Evolutionary conservation across 2,797 vertebrate species (phyloP).

Genomic region (Eulemur rubriventer): DNA sequence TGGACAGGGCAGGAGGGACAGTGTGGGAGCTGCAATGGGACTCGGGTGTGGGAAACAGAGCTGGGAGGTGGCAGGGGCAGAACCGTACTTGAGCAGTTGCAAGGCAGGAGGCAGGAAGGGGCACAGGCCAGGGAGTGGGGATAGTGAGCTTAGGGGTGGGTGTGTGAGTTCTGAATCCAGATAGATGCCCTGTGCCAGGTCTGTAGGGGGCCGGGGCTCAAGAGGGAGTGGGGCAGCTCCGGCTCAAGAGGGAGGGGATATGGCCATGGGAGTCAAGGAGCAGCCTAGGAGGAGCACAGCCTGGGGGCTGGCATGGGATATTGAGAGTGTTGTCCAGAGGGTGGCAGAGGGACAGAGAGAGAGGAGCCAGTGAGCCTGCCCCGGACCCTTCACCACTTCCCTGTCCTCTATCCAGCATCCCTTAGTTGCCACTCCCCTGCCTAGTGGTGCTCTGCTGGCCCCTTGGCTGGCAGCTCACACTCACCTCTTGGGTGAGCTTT

Average conservation of each 20-base stretch:
- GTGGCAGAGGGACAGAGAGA: neutral
- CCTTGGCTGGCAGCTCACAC: neutral
- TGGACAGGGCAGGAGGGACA: neutral
- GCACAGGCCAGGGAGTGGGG: neutral
- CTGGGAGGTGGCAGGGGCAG: neutral
- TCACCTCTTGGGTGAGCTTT: neutral
- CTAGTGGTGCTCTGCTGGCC: neutral
- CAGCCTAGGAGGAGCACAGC: neutral
- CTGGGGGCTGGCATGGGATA: too few relatives aligned
- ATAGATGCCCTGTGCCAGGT: neutral
- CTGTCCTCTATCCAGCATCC: neutral
- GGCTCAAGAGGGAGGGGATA: too few relatives aligned
- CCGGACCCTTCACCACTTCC: neutral
- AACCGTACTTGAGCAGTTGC: neutral
- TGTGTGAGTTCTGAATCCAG: neutral
- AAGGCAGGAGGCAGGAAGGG: neutral
- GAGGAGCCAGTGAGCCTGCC: neutral
- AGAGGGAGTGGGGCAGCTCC: too few relatives aligned
- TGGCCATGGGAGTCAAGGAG: neutral
- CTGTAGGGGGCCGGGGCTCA: neutral
- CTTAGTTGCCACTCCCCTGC: neutral
- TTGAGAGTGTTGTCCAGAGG: neutral
- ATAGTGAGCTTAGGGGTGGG: accelerated
- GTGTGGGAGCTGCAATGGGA: neutral
- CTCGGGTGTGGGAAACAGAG: neutral